These are phyloP conservation scores for Lepidochitona cinerea DNA, from an alignment of 2,888 invertebrate genomes.

Conservation along the genomic window DNA sequence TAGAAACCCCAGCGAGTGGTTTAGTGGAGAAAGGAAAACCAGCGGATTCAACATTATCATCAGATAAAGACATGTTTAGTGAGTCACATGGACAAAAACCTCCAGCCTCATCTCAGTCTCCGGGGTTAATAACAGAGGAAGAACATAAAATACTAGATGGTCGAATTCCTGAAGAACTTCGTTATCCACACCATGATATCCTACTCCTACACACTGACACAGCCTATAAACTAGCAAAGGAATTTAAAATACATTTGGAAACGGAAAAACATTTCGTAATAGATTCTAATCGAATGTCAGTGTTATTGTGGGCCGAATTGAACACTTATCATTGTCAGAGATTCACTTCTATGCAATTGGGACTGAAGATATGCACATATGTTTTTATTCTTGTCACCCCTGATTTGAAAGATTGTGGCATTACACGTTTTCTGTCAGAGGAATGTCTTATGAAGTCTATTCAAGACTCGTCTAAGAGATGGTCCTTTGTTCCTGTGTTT, in stretches of 20 bases:
- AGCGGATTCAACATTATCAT: too few relatives aligned
- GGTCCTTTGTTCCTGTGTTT: conserved; percentile 59
- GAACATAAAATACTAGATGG: not conserved
- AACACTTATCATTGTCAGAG: conserved; percentile 19
- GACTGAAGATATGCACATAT: conserved; percentile 50
- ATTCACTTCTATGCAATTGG: conserved; percentile 33
- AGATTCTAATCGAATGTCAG: conserved; percentile 23
- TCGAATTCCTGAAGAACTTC: conserved; percentile 36
- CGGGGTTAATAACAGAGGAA: too few relatives aligned
- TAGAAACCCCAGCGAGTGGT: too few relatives aligned
- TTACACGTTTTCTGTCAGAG: conserved; percentile 51
- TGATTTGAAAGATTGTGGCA: conserved; percentile 44
- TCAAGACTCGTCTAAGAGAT: conserved; percentile 42
- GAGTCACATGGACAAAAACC: too few relatives aligned
- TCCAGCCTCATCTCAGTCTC: too few relatives aligned
- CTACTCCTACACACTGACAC: conserved; percentile 49
- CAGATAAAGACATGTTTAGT: too few relatives aligned
- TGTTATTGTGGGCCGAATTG: conserved; percentile 42
- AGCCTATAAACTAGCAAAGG: conserved; percentile 33
- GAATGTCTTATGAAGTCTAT: conserved; percentile 55
- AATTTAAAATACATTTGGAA: conserved; percentile 38
- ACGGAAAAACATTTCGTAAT: conserved; percentile 18
- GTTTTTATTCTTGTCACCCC: conserved; percentile 52
- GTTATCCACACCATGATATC: conserved; percentile 44
- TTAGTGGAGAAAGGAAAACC: too few relatives aligned